Evolutionary conservation across 2,113 vertebrate genomes (phyloP), one percentile per base, ranked within the genome.

Genomic region (Chinchilla lanigera): DNA sequence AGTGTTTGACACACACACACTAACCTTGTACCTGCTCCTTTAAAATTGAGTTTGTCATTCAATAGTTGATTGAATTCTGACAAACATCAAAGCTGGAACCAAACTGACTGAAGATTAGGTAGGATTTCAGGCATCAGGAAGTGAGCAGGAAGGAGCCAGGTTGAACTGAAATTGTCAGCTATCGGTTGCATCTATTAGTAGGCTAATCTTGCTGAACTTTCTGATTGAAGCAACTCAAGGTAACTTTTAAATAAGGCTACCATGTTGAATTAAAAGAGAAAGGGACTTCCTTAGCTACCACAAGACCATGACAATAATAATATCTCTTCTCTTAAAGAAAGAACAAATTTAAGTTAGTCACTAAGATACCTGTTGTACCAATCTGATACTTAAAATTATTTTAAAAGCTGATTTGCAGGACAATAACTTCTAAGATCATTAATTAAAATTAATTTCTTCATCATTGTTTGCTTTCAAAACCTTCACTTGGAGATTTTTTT

Each of bases 381-480:
- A n/a, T 67, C 30, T 86, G 71, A 65, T 1, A 58, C 26, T 58
- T 87, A 71, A 50, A 24, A 50, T 75, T 61, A 71, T 47, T 94
- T 92, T 88, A 44, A 96, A 93, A 80, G 44, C 38, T 95, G 85
- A 56, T 85, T 73, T 77, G 89, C 26, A 69, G 9, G 77, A 60
- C 41, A 82, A 89, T 86, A 93, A 82, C 1, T 10, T 94, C 65
- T 85, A 77, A 80, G 54, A 56, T 91, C 85, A 86, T 92, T 83
- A 78, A 80, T n/a, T 67, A 78, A 97, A 96, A 88, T 89, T 22
- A 90, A 83, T 92, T 50, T 26, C 78, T 3, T 75, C 63, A 73
- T n/a, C 22, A 35, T 41, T 44, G 56, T 81, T 16, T 0, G 54
- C 19, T 22, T 93, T 95, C n/a, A 65, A 65, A 96, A 82, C 78